Conservation (phyloP, 2,888 invertebrate species). For the Drosophila suboccidentalis region DNA sequence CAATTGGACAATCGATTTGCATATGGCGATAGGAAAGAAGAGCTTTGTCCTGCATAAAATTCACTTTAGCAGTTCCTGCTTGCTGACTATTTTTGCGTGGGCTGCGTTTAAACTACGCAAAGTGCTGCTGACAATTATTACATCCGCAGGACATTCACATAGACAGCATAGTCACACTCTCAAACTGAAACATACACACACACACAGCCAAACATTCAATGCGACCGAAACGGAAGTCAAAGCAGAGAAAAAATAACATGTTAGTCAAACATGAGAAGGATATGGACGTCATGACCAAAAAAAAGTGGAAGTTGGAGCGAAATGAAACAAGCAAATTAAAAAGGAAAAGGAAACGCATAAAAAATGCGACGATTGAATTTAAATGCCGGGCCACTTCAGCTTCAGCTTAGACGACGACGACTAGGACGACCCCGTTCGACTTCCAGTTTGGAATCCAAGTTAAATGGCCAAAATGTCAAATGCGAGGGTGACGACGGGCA, state of each 20-base stretch:
- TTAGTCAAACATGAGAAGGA: constrained; percentile 40
- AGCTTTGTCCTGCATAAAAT: constrained; percentile 61
- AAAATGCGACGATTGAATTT: constrained; percentile 79
- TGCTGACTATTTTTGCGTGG: constrained; percentile 64
- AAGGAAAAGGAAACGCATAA: constrained; percentile 76
- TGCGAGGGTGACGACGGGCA: constrained; percentile 51
- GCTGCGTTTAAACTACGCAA: constrained; percentile 68
- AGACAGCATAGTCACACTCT: constrained; percentile 21
- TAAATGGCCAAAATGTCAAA: constrained; percentile 49
- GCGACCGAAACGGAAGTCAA: constrained; percentile 51
- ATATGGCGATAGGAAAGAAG: constrained; percentile 30
- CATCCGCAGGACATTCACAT: constrained; percentile 72
- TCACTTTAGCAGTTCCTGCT: constrained; percentile 72
- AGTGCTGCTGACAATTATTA: constrained; percentile 81
- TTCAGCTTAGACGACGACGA: neutral
- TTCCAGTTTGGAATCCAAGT: constrained; percentile 15
- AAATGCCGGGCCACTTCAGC: constrained; percentile 67
- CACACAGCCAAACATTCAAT: constrained; percentile 14
- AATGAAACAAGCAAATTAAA: constrained; percentile 73
- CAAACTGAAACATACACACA: constrained; percentile 24
- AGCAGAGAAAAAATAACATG: constrained; percentile 55
- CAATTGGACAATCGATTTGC: constrained; percentile 57
- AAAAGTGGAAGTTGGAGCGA: constrained; percentile 6
- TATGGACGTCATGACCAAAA: constrained; percentile 19
- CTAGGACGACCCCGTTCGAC: neutral